phyloP scores from a whole-genome alignment of 2,888 invertebrate species.

The Pseudeuparius sepicola region DNA sequence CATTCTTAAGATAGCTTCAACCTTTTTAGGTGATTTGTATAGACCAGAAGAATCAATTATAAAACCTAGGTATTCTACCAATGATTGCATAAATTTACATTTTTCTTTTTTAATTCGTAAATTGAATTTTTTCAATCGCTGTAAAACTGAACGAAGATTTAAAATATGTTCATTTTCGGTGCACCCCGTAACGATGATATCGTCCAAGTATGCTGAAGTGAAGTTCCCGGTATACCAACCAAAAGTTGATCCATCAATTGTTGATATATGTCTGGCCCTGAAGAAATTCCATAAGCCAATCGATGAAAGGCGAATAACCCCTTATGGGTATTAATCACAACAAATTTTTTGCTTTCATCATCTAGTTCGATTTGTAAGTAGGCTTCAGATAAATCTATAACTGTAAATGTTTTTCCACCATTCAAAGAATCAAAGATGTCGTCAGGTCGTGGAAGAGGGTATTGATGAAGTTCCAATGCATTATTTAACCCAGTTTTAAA shows the following conservation, averaged over 20 bases:
- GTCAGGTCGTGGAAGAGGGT: background rate
- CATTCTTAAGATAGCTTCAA: conserved; percentile 1
- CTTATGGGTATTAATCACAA: conserved; percentile 26
- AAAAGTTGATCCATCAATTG: conserved; percentile 28
- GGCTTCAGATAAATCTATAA: conserved; percentile 20
- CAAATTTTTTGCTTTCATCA: conserved; percentile 25
- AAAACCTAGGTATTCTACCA: too few relatives aligned
- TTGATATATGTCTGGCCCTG: conserved; percentile 32
- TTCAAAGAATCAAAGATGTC: background rate
- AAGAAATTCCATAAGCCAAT: conserved; percentile 31
- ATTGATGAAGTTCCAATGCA: background rate
- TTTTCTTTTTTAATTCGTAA: conserved; percentile 26
- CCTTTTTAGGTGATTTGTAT: too few relatives aligned
- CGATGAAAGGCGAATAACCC: conserved; percentile 30
- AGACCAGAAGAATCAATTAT: too few relatives aligned
- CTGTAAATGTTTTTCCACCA: background rate
- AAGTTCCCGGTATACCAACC: conserved; percentile 23
- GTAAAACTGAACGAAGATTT: conserved; percentile 21
- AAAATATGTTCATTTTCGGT: conserved; percentile 19
- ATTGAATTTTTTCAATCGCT: conserved; percentile 20
- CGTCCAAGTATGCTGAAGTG: conserved; percentile 27
- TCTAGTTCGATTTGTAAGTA: conserved; percentile 29
- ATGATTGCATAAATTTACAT: conserved; percentile 30
- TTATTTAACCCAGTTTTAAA: background rate
- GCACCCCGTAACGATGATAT: conserved; percentile 25